Evolutionary conservation across 2,113 vertebrate genomes (phyloP).

Genomic region (Anguilla rostrata): DNA sequence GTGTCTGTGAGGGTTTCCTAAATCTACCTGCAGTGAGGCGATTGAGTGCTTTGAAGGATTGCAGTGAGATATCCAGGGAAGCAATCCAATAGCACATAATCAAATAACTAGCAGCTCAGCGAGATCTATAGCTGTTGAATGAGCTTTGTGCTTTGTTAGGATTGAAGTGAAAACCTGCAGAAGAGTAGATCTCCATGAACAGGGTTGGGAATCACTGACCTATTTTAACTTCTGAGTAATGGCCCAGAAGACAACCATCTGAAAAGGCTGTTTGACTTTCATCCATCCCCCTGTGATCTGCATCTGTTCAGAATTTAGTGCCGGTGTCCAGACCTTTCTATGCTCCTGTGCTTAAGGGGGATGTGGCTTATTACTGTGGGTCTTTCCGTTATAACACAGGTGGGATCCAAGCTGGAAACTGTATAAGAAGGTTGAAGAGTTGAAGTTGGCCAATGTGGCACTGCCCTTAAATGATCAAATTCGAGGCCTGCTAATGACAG

Average conservation of each 20-base stretch:
- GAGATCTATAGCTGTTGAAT: no score
- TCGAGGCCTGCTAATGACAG: neutral
- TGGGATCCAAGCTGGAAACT: neutral
- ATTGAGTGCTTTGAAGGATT: no score
- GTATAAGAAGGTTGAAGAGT: neutral
- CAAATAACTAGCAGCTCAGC: no score
- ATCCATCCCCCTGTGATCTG: neutral
- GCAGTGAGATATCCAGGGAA: no score
- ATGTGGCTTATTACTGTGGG: neutral
- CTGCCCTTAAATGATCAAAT: neutral
- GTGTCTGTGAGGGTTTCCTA: no score
- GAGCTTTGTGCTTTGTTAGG: no score
- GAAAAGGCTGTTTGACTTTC: neutral
- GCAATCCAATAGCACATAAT: no score
- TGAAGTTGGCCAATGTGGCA: neutral
- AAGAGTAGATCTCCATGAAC: no score
- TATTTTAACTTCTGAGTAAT: neutral
- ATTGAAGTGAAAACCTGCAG: no score
- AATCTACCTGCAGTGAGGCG: no score
- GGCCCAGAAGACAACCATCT: neutral
- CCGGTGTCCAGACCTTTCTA: neutral
- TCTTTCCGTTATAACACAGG: neutral
- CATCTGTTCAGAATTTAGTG: neutral
- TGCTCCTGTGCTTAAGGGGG: neutral
- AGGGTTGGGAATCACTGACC: neutral